Base-by-base conservation (phyloP, 2,113 vertebrate species). In the Noctilio leporinus region DNA sequence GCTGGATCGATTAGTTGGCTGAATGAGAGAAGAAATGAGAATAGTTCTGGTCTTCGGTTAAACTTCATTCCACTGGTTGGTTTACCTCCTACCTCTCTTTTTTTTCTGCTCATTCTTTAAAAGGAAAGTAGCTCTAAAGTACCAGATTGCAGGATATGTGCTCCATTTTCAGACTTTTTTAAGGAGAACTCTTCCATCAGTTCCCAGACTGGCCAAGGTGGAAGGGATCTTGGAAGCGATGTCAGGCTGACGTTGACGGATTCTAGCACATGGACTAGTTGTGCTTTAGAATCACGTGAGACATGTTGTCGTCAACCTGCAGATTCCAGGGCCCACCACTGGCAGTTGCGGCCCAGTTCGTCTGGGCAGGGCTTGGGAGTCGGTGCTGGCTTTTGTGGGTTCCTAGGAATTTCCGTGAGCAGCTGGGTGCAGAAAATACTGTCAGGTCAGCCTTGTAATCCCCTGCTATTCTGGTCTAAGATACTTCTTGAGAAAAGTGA, bases 281-380 rank as follows among this genome's bases (percentile, higher is more conserved):
- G 28, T 62, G n/a, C n/a, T 80, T 92, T 26, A 53, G 64, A 95
- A 77, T 77, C 57, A 30, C n/a, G 17, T 35, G 62, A 69, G 67
- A 2, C 19, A 5, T 72, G 3, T 59, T 73, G 45, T 12, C n/a
- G 45, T 12, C n/a, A 22, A 24, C 28, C 3, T 57, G 11, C 2
- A 55, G 40, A 55, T 53, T 70, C 33, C 57, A 38, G 72, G 35
- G 15, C 35, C 14, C 20, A 20, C 38, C 47, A 5, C 47, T 72
- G 33, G 57, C 47, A 19, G 65, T 78, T 86, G 55, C n/a, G 62
- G n/a, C 2, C 6, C 8, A 30, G 7, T 76, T 28, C 7, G 1
- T 77, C 28, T n/a, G 15, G 33, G n/a, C 17, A 35, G 59, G 33
- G 33, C 12, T 75, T 38, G 76, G 40, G 24, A 43, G 9, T 30